phyloP scores from a whole-genome alignment of 2,113 vertebrate species.

The Lepidiolamprologus cunningtoni region DNA sequence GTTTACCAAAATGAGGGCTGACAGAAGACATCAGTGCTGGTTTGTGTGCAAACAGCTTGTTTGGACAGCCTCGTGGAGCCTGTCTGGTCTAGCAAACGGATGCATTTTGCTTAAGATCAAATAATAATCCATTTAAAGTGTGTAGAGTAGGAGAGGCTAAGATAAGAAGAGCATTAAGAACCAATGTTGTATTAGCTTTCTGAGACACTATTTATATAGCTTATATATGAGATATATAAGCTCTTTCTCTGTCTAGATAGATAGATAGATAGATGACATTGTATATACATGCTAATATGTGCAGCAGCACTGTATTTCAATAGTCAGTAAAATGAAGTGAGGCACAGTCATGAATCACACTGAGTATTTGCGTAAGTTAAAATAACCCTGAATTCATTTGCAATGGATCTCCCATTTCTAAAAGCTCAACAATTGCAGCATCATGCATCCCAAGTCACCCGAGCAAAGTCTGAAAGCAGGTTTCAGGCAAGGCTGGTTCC shows the following conservation, averaged over 20 bases:
- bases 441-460: constrained; percentile 82
- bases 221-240: neutral
- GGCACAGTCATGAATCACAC: neutral
- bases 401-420: constrained; percentile 59
- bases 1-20: constrained; percentile 86
- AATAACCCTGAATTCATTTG: constrained; percentile 55
- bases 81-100: neutral
- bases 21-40: constrained; percentile 69
- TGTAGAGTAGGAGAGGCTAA: neutral
- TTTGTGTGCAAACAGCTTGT: constrained; percentile 63
- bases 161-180: neutral
- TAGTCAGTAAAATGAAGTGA: neutral
- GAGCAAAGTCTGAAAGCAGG: constrained; percentile 77
- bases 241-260: neutral
- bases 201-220: neutral
- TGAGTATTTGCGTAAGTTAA: constrained; percentile 13
- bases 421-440: constrained; percentile 73
- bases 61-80: constrained; percentile 34
- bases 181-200: neutral
- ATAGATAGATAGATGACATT: neutral
- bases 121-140: constrained; percentile 8
- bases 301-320: neutral
- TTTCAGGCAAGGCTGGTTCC: constrained; percentile 99
- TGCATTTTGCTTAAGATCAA: constrained; percentile 38
- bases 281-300: neutral